Base-by-base conservation (phyloP, 1,140 invertebrate genomes). In the Zaprionus ghesquierei region DNA sequence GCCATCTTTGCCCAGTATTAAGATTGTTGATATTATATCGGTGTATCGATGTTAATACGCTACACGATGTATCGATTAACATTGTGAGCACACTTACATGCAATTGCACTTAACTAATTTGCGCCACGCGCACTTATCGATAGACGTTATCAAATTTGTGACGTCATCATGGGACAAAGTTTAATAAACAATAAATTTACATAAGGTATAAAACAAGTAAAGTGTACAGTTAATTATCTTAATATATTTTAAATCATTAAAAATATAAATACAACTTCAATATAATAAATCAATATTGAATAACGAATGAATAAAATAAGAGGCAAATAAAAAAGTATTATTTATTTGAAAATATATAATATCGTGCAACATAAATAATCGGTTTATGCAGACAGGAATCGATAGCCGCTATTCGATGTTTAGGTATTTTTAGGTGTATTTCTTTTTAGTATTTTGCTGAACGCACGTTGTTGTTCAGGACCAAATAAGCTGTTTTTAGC, bases 1-100 rank as follows among this genome's bases (percentile, higher is more conserved):
- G 71, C 71, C 71, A 74, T 74, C 71, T 74, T 74, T 74, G 58
- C 70, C 33, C 64, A 71, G 61, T 65, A 65, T 56, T 66, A 72
- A 63, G 55, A 68, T 72, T 68, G 63, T 72, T 72, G 63, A 68
- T 68, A 60, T 46, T 55, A 38, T 50, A 69, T 70, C 66, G 66
- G 50, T 69, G 15, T 55, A 69, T 73, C 70, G 64, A 73, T 73
- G 49, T 54, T 31, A 9, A 18, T 12, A 29, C 10, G 41, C 9
- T 44, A 10, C 8, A 20, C 41, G 18, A 46, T 22, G 18, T 15
- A 56, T 56, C 51, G 49, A 51, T 51, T n/a, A 27, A 5, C 9
- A 27, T 25, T 51, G 8, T 12, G 29, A 12, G n/a, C 27, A 33
- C 55, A 58, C 25, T 65, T 66, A 66, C 53, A 66, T 10, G 10